Evolutionary conservation across 2,888 invertebrate genomes (phyloP), one percentile per base, ranked within the genome.

Genomic region (Elegia similella): DNA sequence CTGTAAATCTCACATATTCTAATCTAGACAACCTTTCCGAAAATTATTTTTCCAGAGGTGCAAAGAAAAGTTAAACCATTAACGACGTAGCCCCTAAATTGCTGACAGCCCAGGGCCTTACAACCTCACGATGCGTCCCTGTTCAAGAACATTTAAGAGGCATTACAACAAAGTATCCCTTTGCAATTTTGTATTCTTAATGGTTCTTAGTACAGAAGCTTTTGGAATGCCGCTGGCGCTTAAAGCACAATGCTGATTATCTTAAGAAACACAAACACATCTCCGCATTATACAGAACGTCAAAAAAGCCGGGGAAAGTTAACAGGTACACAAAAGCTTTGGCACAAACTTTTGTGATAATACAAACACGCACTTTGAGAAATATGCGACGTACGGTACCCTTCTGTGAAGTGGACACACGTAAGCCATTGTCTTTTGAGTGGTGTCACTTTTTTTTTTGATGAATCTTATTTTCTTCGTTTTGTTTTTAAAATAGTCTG

Each of bases 241-340:
- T 71, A 62, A 57, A 59, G 68, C 67, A 86, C 86, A 86, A 85
- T 84, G 66, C 69, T 67, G 76, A 80, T 85, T 82, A 87, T 81
- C 82, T 78, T 68, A 75, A 23, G 23, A 79, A 79, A 83, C 76
- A 82, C 80, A 86, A 86, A 86, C 82, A 82, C 72, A 59, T 65
- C 68, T 70, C 73, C 68, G 79, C 71, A 82, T 81, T 80, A 81
- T 70, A 64, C 43, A 58, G 52, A 62, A 68, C 63, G 73, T 82
- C 38, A 82, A 84, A 82, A 80, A 71, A 67, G 64, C 72, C 75
- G 75, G 79, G 80, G 82, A 86, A 87, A 87, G 85, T 83, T 80
- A 79, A 82, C 79, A 83, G 79, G 77, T 75, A 80, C 69, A 83
- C 78, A 83, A 78, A 75, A 69, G 68, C 60, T 61, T 23, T 60